Evolutionary conservation across 2,888 invertebrate genomes (phyloP), one percentile per base, ranked within the genome.

Genomic region (Synanthedon vespiformis): DNA sequence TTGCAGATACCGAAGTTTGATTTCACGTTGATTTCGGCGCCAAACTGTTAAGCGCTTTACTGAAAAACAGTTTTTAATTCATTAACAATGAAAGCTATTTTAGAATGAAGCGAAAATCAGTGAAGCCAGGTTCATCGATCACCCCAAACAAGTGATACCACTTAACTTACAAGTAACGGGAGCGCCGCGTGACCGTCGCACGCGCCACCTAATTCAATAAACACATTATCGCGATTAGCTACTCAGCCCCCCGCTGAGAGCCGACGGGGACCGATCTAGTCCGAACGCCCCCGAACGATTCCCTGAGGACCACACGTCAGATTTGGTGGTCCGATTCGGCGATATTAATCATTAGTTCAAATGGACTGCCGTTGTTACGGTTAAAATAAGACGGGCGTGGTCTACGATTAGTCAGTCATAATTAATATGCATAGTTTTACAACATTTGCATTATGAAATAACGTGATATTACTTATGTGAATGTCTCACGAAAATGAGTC

Each of bases 161-260:
- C 71, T 71, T 70, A 67, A 66, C 65, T 48, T 50, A 47, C 52
- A 56, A 56, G 79, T 71, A 75, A 73, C 67, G 64, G 61, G 68
- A 72, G 64, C 58, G 72, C 63, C 72, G 72, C 75, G 74, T 75
- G 77, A 67, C 72, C 71, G 76, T 65, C 84, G 82, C 87, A 83
- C 85, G 85, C 82, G 79, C 80, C 80, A 62, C 62, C 72, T 86
- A 87, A 87, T 85, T 87, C 78, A 86, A 87, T 87, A 87, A 87
- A 86, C 86, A 86, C 87, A 87, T 87, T 87, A 87, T 82, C 82
- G 68, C 85, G 87, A 87, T 87, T 87, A 86, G 80, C 77, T 74
- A 67, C 67, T 66, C 72, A 68, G 72, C 77, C 76, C 68, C 74
- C 73, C 14, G 50, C 50, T 50, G 50, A 50, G 50, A 34, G 10